Evolutionary conservation across 2,113 vertebrate species (phyloP).

Genomic region (Syrmaticus mikado): DNA sequence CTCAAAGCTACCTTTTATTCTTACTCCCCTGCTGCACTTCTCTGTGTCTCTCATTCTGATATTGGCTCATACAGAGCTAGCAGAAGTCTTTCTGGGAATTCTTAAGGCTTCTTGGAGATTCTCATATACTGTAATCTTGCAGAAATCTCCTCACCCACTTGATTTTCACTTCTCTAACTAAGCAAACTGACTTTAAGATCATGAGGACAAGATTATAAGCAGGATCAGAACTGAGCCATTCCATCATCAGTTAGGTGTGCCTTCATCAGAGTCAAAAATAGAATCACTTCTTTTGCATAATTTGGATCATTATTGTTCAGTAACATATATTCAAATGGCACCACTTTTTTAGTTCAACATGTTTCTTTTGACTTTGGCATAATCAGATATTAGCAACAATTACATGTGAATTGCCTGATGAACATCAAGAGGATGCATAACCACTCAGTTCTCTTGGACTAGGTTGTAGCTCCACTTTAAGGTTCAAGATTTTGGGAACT

Average conservation of each 20-base stretch:
- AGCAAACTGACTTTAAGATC: neutral
- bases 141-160: neutral
- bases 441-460: neutral
- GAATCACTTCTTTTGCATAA: neutral
- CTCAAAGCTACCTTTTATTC: constrained; percentile 10
- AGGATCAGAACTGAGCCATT: neutral
- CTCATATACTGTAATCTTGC: fast-evolving
- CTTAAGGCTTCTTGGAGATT: neutral
- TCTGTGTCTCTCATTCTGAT: neutral
- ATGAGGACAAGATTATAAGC: neutral
- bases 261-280: neutral
- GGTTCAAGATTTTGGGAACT: neutral
- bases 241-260: neutral
- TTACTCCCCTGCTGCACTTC: neutral
- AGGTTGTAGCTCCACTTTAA: neutral
- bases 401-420: neutral
- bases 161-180: neutral
- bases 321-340: neutral
- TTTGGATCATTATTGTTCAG: neutral
- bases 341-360: neutral
- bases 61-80: neutral
- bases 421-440: neutral
- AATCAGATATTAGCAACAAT: neutral
- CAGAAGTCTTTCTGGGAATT: neutral
- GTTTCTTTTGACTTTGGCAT: neutral